phyloP scores from a whole-genome alignment of 2,113 vertebrate genomes.

The Neofelis nebulosa region DNA sequence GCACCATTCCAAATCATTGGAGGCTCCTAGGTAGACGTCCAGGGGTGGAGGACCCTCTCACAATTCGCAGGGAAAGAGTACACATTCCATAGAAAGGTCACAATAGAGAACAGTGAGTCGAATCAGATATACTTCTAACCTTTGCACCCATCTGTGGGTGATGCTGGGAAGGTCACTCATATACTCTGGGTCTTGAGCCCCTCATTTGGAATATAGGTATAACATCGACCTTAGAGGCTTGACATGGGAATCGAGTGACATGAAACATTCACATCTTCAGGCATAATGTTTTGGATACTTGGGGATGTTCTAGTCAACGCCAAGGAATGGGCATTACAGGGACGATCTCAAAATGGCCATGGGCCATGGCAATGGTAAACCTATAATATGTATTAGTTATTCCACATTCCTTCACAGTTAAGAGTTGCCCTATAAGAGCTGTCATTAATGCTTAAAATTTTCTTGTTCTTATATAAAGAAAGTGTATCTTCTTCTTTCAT shows the following conservation, averaged over 20 bases:
- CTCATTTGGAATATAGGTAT: background rate
- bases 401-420: background rate
- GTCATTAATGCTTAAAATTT: background rate
- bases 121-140: background rate
- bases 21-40: background rate
- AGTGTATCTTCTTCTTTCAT: background rate
- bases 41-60: background rate
- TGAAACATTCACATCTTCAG: background rate
- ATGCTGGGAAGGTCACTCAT: background rate
- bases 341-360: background rate
- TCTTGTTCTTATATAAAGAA: background rate
- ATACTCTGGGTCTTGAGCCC: background rate
- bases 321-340: background rate
- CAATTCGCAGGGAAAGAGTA: background rate
- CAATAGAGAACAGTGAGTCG: accelerated
- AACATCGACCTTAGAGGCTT: background rate
- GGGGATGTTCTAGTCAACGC: background rate
- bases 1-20: background rate
- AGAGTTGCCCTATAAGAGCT: background rate
- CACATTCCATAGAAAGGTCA: no score
- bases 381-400: no score
- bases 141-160: background rate
- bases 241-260: background rate
- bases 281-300: background rate
- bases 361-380: no score